Conservation (phyloP, 2,888 invertebrate species). For the Caenorhabditis zanzibari region DNA sequence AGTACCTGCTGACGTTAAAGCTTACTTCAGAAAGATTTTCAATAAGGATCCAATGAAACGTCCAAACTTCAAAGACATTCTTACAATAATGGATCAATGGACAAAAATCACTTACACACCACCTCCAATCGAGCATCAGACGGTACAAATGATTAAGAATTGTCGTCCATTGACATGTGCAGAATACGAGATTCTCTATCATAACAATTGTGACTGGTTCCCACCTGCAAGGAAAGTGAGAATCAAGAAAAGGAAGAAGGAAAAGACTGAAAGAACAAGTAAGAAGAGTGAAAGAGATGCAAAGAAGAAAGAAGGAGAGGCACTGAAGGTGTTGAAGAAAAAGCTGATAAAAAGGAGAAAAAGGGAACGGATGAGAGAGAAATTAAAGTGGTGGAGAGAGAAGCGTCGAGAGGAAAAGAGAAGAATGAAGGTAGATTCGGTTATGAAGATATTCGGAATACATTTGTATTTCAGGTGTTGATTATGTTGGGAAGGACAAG, state of each 20-base stretch:
- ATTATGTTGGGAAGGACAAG: background rate
- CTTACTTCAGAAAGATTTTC: background rate
- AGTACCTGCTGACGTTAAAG: slow-evolving; percentile 5
- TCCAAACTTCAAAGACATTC: slow-evolving; percentile 13
- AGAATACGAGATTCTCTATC: slow-evolving; percentile 50
- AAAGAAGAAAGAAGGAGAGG: slow-evolving; percentile 16
- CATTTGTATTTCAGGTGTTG: slow-evolving; percentile 5
- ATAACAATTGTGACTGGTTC: slow-evolving; percentile 47
- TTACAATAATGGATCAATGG: background rate
- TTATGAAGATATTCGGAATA: background rate
- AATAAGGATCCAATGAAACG: background rate
- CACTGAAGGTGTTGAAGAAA: slow-evolving; percentile 3
- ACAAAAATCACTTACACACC: slow-evolving; percentile 30
- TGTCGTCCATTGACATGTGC: slow-evolving; percentile 42
- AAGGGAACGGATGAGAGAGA: background rate
- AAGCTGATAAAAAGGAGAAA: slow-evolving; percentile 10
- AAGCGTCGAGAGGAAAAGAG: slow-evolving; percentile 18
- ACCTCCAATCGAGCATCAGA: slow-evolving; percentile 28
- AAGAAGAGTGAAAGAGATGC: background rate
- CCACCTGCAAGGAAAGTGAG: slow-evolving; percentile 25
- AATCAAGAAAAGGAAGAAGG: background rate
- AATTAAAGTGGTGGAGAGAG: slow-evolving; percentile 27
- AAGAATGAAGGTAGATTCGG: slow-evolving; percentile 12
- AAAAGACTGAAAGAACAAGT: background rate
- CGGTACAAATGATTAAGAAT: slow-evolving; percentile 14